Base-by-base conservation (phyloP, 2,888 invertebrate species). In the Phortica magna region DNA sequence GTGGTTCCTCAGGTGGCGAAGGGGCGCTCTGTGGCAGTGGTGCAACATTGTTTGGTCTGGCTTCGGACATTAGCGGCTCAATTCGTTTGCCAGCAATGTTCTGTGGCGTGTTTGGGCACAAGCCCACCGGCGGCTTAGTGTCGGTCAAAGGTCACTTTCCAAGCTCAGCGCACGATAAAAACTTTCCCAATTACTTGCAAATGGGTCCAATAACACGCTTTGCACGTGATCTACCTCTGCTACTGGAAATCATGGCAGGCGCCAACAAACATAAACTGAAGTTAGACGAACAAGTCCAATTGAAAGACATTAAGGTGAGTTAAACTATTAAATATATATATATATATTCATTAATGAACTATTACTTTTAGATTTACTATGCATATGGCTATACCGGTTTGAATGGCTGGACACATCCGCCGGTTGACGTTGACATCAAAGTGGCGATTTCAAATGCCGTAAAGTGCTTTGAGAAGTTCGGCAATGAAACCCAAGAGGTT, bases 1-100 rank as follows among this genome's bases (percentile, higher is more conserved):
- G 97, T 0, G 98, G 98, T 0, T 98, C 98, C n/a, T 97, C 97
- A 2, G 98, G 98, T 53, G 96, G 96, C 5, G 97, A 97, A 76
- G 95, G 93, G 0, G 94, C 96, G 0, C 90, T 97, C 59, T 91
- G 97, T 76, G 95, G 95, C 7, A 92, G 95, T 74, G 97, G 95
- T 7, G 97, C 96, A 42, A 94, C 96, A 0, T 91, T 95, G 0
- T 93, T 97, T 83, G 96, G 97, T 75, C 92, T 98, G 80, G 95
- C 95, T 4, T 97, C 97, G 0, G 98, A 98, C 91, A 94, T 98
- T 82, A 96, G 95, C 19, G 98, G 98, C 76, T 97, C 97, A 76
- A 96, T 98, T 81, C 94, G 98, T 39, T 92, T 98, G 89, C 98
- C 98, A 0, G 94, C 96, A 4, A 94, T 96, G 87, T 97, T 95